Base-by-base conservation (phyloP, 2,113 vertebrate genomes). In the Microtus oregoni region DNA sequence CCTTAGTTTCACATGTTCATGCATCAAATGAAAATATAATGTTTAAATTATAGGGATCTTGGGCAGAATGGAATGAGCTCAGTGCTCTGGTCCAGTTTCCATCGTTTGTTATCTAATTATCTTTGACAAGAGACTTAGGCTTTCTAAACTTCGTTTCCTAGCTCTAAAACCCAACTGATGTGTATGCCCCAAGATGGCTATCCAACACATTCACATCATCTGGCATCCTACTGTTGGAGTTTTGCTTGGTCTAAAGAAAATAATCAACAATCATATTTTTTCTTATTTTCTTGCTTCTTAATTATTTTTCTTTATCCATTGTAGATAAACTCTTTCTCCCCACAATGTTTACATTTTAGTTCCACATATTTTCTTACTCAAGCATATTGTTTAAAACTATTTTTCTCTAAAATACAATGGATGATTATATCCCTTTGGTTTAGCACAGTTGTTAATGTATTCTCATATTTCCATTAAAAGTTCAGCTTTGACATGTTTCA, bases 241-340 rank as follows among this genome's bases (percentile, higher is more conserved):
- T 95, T 92, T 65, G 2, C 3, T 91, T 94, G 35, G 3, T 24
- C 14, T n/a, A 65, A 89, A 89, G 26, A 0, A 19, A 41, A 20
- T 15, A 75, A 90, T 91, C 20, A 52, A n/a, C 95, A 38, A 58
- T 44, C 63, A 30, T 58, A 82, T 83, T 96, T 95, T 96, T 93
- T 94, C 61, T 95, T 88, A 22, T 82, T 41, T 68, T 50, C n/a
- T 93, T 95, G 1, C 6, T 52, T 91, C 13, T 89, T 24, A 88
- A 82, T 94, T 90, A 58, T 20, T 5, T 83, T 15, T 72, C 4
- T 67, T 86, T 10, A 55, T 65, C 17, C 26, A 52, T 58, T 78
- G n/a, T 1, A 67, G n/a, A 67, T 92, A 91, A 92, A 5, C 35
- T 30, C 61, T 50, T 28, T 3, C 0, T 41, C n/a, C 4, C 3